Base-by-base conservation (phyloP, 1,140 invertebrate genomes). In the Philaenus spumarius region DNA sequence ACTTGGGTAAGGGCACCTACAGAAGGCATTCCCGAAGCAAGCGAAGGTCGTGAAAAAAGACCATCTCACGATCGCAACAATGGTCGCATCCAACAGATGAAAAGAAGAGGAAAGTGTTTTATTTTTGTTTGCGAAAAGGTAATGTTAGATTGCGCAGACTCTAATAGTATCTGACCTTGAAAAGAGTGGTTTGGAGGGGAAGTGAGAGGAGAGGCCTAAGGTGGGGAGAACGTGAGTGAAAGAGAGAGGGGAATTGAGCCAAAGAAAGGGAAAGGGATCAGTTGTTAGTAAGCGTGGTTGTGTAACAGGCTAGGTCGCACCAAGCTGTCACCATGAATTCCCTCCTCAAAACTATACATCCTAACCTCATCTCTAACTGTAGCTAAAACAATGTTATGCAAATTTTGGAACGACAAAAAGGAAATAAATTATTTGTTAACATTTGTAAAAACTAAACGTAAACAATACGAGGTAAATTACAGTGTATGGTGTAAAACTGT, bases 181-280 rank as follows among this genome's bases (percentile, higher is more conserved):
- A 53, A 53, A 53, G 37, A 53, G 30, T 37, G 30, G 50, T 53
- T 53, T 30, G 26, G 26, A 30, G 26, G 26, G 26, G 26, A 30
- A 35, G 50, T 53, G 50, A 37, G 19, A 26, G 19, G 26, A n/a
- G 26, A 35, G 34, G 48, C 34, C 30, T 19, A 9, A 53, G 50
- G 37, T 19, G 30, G 50, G 35, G 50, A 39, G 22, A 53, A 22
- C 20, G 30, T 20, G 45, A 50, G 47, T 20, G 47, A 50, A 50
- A 50, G 47, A 30, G 47, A 50, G 54, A 14, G 15, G 43, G 30
- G 54, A 43, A 24, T 9, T 22, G 42, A 26, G 30, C 46, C 46
- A 52, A 58, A 58, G 56, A 58, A 58, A 58, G 56, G 56, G 56
- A 58, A 58, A 58, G 56, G 56, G 48, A 58, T 42, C 48, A 52